Evolutionary conservation across 2,113 vertebrate genomes (phyloP).

Genomic region (Nicator chloris): DNA sequence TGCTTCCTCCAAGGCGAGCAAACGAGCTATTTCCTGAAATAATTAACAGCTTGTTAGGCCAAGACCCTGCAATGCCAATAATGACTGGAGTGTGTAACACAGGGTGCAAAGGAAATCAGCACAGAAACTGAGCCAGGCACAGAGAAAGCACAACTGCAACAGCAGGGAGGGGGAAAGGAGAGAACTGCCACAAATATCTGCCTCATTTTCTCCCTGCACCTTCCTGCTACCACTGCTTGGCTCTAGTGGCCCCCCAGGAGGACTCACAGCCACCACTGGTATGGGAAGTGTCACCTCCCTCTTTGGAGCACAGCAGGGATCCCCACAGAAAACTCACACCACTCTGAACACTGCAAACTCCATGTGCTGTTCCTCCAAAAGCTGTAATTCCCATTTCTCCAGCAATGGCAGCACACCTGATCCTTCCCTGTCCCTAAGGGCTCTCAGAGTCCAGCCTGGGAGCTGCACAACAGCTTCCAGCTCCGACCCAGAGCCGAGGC

Average conservation of each 20-base stretch:
- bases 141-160: neutral
- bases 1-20: conserved; percentile 94
- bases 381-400: neutral
- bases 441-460: neutral
- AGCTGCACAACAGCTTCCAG: neutral
- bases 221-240: neutral
- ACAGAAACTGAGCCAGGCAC: neutral
- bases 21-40: conserved; percentile 91
- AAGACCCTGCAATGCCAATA: neutral
- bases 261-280: neutral
- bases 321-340: neutral
- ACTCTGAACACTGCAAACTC: neutral
- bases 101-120: neutral
- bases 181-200: neutral
- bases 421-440: neutral
- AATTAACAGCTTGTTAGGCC: neutral
- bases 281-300: neutral
- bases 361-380: neutral
- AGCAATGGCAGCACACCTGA: neutral
- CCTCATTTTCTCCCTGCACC: neutral
- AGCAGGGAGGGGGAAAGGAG: neutral
- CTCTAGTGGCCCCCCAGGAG: neutral
- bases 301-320: neutral
- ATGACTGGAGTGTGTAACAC: neutral
- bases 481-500: neutral